These are phyloP conservation scores for Lepus europaeus DNA, from an alignment of 2,113 vertebrate species.

Conservation along the genomic window DNA sequence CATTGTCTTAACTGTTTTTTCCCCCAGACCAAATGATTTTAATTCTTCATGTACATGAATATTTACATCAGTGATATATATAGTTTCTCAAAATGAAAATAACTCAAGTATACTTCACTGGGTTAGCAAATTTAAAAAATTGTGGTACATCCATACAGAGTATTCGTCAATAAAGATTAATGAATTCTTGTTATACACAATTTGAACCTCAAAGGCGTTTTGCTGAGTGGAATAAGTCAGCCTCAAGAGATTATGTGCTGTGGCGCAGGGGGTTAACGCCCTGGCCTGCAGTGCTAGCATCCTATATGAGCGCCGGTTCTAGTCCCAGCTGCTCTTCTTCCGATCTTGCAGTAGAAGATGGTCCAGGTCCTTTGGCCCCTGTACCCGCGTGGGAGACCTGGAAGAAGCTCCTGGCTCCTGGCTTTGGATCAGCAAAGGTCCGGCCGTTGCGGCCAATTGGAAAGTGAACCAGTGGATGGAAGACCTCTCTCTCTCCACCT, in stretches of 20 bases:
- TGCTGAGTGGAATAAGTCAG: background rate
- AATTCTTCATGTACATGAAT: background rate
- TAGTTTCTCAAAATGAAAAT: background rate
- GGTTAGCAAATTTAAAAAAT: background rate
- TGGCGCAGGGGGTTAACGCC: too few species aligned
- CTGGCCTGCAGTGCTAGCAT: too few species aligned
- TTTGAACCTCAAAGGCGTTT: slow-evolving; percentile 19
- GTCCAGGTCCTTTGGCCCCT: too few species aligned
- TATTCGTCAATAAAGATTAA: slow-evolving; percentile 23
- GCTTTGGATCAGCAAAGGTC: too few species aligned
- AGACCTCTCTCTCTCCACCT: too few species aligned
- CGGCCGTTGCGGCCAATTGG: too few species aligned
- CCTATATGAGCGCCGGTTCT: too few species aligned
- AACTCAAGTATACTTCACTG: background rate
- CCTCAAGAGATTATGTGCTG: background rate
- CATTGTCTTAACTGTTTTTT: background rate
- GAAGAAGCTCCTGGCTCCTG: too few species aligned
- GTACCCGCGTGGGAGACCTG: too few species aligned
- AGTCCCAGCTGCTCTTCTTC: too few species aligned
- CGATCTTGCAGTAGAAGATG: too few species aligned
- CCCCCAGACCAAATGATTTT: slow-evolving; percentile 17
- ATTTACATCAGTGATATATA: slow-evolving; percentile 39
- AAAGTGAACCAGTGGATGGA: too few species aligned
- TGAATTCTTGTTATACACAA: background rate
- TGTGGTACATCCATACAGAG: background rate